Evolutionary conservation across 1,140 invertebrate species (phyloP).

Genomic region (Lasaia peninsularis): DNA sequence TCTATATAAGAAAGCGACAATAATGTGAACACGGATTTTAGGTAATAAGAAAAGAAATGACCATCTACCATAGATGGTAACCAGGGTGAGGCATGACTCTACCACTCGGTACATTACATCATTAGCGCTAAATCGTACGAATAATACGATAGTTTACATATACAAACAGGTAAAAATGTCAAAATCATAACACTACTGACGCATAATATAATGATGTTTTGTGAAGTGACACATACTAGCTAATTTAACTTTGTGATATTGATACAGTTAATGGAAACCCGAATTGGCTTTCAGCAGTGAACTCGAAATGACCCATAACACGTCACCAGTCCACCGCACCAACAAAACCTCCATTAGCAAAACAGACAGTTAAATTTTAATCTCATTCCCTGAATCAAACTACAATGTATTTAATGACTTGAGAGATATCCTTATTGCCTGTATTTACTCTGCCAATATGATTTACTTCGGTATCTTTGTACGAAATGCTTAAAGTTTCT

Average conservation of each 20-base stretch:
- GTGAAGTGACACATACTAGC: background rate
- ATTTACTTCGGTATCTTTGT: constrained; percentile 10
- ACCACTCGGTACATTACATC: too few species aligned
- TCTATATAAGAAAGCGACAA: too few species aligned
- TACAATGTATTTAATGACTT: constrained; percentile 25
- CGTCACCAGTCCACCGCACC: constrained; percentile 20
- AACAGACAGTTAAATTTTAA: constrained; percentile 29
- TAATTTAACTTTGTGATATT: background rate
- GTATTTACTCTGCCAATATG: constrained; percentile 18
- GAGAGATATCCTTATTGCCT: constrained; percentile 24
- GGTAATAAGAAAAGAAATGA: too few species aligned
- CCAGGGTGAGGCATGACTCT: too few species aligned
- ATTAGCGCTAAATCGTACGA: too few species aligned
- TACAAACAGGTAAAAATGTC: too few species aligned
- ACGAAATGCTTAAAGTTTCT: constrained; percentile 5
- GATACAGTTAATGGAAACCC: constrained; percentile 2
- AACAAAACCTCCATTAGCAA: constrained; percentile 26
- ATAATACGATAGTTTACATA: too few species aligned
- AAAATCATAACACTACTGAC: too few species aligned
- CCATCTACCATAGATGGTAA: too few species aligned
- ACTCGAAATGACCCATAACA: constrained; percentile 9
- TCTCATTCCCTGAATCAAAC: constrained; percentile 16
- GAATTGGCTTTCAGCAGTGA: constrained; percentile 9
- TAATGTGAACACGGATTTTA: too few species aligned
- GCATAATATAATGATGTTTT: too few species aligned